A percentile compares a stretch with the other conserved stretches of the same genome.
phyloP scores from a whole-genome alignment of 2,113 vertebrate genomes.

The Pleuronectes platessa region DNA sequence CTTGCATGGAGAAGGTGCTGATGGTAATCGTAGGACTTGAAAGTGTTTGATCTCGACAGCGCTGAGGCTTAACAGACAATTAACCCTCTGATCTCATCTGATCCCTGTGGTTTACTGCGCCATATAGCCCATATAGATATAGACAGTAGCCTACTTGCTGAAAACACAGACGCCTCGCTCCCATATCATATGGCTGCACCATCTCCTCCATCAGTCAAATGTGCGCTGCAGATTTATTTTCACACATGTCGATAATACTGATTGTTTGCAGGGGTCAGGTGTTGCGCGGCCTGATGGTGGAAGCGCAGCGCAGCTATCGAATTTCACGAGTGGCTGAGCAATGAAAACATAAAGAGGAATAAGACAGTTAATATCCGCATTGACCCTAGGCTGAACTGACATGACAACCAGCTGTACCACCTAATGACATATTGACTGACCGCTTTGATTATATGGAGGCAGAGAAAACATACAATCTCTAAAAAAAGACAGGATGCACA shows the following conservation, averaged over 20 bases:
- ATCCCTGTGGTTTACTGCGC: constrained; percentile 17
- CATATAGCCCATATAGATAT: background rate
- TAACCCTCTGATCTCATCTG: constrained; percentile 64
- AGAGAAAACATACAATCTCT: background rate
- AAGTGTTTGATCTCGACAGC: constrained; percentile 59
- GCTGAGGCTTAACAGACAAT: constrained; percentile 61
- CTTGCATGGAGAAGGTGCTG: constrained; percentile 26
- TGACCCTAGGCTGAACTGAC: constrained; percentile 55
- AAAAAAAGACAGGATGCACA: background rate
- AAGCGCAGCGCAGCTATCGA: constrained; percentile 15
- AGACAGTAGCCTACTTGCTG: background rate
- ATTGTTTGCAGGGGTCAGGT: constrained; percentile 43
- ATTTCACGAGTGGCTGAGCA: constrained; percentile 61
- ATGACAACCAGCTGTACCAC: constrained; percentile 27
- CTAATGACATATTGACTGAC: constrained; percentile 54
- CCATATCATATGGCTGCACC: constrained; percentile 10
- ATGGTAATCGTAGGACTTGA: constrained; percentile 57
- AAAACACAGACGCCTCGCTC: constrained; percentile 8
- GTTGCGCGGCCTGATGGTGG: constrained; percentile 4
- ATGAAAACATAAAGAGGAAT: constrained; percentile 63
- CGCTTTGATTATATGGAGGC: constrained; percentile 34
- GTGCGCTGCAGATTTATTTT: constrained; percentile 30
- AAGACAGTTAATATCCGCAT: constrained; percentile 48
- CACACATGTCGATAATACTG: constrained; percentile 5
- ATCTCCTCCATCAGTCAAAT: constrained; percentile 20